phyloP scores from a whole-genome alignment of 2,113 vertebrate genomes.

The Rhagologus leucostigma region DNA sequence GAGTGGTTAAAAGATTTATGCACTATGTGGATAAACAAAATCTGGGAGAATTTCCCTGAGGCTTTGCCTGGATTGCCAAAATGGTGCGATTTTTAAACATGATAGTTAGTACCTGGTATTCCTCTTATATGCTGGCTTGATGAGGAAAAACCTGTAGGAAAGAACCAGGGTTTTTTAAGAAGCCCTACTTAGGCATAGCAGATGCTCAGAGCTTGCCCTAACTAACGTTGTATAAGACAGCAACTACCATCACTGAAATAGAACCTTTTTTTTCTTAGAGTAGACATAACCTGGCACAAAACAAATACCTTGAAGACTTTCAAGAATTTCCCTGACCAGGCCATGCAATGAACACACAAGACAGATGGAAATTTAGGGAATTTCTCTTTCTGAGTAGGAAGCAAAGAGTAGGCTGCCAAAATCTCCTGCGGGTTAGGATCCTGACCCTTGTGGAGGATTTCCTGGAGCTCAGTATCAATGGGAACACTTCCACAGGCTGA shows the following conservation, averaged over 20 bases:
- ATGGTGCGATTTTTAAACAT: conserved; percentile 39
- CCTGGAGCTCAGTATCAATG: background rate
- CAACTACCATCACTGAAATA: background rate
- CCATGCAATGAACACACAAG: background rate
- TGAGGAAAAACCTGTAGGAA: background rate
- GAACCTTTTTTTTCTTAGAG: background rate
- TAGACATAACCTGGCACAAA: background rate
- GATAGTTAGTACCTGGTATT: conserved; percentile 15
- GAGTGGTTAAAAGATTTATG: conserved; percentile 62
- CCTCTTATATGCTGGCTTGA: background rate
- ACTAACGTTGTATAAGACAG: background rate
- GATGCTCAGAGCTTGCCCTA: background rate
- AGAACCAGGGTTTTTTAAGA: background rate
- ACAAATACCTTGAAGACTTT: background rate
- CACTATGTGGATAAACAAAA: conserved; percentile 51
- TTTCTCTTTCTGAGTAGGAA: background rate
- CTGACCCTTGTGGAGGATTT: background rate
- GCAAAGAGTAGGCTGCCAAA: background rate
- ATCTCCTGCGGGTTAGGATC: background rate
- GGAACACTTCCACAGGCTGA: background rate
- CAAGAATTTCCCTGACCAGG: background rate
- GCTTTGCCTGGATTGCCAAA: conserved; percentile 37
- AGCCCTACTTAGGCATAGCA: background rate
- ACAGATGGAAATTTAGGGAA: background rate
- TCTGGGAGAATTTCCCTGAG: conserved; percentile 51